These are phyloP conservation scores for Fundulus diaphanus DNA, from an alignment of 2,797 vertebrate genomes.

Conservation along the genomic window DNA sequence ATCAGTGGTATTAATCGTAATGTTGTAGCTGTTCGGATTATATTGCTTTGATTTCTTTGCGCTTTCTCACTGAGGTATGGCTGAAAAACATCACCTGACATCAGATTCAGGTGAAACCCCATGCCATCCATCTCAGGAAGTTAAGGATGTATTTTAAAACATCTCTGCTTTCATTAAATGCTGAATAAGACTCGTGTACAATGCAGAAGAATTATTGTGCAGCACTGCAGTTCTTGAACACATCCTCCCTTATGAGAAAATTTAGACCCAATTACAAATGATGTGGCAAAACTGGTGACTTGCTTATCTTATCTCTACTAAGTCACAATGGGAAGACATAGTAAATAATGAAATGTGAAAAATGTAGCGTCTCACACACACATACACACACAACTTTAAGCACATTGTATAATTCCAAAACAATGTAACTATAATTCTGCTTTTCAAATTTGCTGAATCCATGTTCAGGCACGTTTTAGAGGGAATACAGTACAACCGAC, in stretches of 20 bases:
- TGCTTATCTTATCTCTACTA: conserved; percentile 25
- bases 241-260: conserved; percentile 14
- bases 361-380: conserved; percentile 3
- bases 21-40: not conserved
- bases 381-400: conserved; percentile 7
- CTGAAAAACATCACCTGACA: not conserved
- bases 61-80: conserved; percentile 2
- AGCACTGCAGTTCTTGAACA: conserved; percentile 13
- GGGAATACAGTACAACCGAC: conserved; percentile 26
- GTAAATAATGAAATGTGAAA: conserved; percentile 17
- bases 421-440: conserved; percentile 29
- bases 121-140: conserved; percentile 14
- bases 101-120: conserved; percentile 24
- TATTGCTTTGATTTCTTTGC: not conserved
- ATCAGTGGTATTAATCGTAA: not conserved
- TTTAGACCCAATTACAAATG: conserved; percentile 12
- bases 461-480: conserved; percentile 24
- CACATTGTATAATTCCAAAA: conserved; percentile 26
- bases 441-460: conserved; percentile 23
- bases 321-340: conserved; percentile 18
- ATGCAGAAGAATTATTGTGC: conserved; percentile 7
- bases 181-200: conserved; percentile 12
- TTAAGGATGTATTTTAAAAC: not conserved
- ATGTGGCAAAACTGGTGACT: conserved; percentile 12
- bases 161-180: conserved; percentile 19